phyloP scores from a whole-genome alignment of 2,797 vertebrate species.

The Microhierax caerulescens region DNA sequence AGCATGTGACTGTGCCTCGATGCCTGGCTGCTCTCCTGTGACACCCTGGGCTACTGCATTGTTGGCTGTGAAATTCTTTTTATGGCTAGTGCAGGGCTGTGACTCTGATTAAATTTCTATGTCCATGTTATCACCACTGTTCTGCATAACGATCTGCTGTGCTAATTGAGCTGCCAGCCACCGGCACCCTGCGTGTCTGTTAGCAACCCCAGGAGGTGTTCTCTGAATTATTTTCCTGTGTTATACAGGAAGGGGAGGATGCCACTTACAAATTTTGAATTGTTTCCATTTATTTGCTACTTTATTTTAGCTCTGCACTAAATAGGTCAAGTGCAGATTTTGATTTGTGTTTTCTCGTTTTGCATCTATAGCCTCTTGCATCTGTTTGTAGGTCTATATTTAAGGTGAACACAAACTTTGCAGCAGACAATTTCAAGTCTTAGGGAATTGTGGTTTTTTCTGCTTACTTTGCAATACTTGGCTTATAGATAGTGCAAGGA shows the following conservation, averaged over 20 bases:
- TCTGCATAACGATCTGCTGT: neutral
- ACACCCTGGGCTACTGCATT: neutral
- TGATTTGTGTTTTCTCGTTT: neutral
- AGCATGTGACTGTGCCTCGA: neutral
- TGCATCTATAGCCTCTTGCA: neutral
- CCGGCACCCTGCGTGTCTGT: fast-evolving
- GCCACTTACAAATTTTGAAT: neutral
- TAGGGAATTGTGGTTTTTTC: neutral
- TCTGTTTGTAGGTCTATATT: neutral
- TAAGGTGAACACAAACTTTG: neutral
- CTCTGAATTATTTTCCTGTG: neutral
- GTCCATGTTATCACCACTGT: neutral
- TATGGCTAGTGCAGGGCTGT: neutral
- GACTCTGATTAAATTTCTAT: neutral
- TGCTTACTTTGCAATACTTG: neutral
- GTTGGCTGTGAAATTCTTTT: neutral
- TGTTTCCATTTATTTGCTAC: neutral
- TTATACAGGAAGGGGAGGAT: neutral
- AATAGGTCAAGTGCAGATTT: neutral
- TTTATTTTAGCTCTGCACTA: neutral
- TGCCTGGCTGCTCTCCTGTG: neutral
- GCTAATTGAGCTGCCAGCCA: neutral
- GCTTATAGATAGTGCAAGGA: neutral
- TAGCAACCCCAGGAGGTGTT: neutral
- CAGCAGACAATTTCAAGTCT: neutral